Conservation (phyloP, 2,113 vertebrate species). For the Cyanoramphus novaezelandiae region DNA sequence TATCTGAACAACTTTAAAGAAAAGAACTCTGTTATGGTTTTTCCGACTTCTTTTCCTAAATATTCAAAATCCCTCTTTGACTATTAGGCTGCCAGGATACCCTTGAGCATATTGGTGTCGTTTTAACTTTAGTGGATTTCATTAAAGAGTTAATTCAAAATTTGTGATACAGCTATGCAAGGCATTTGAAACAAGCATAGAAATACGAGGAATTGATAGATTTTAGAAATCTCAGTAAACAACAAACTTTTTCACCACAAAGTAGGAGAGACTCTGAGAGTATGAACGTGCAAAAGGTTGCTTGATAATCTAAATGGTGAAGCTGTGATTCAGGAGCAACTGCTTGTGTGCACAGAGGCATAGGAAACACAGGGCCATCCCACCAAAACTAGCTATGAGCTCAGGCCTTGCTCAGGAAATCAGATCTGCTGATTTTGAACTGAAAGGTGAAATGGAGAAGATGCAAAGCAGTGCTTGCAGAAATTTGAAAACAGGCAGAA, state of each 20-base stretch:
- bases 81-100: not conserved
- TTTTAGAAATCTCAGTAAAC: not conserved
- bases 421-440: not conserved
- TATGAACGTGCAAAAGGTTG: accelerated
- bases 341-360: accelerated
- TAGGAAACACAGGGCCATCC: not conserved
- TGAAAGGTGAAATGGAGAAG: not conserved
- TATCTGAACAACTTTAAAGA: not conserved
- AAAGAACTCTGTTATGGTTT: not conserved
- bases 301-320: not conserved
- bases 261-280: not conserved
- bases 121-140: not conserved
- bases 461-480: not conserved
- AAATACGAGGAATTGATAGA: not conserved
- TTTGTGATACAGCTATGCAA: not conserved
- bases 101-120: not conserved
- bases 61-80: not conserved
- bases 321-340: not conserved
- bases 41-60: not conserved
- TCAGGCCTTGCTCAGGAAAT: not conserved
- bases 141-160: not conserved
- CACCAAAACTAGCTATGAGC: not conserved
- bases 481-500: not conserved
- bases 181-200: not conserved
- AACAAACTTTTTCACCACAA: not conserved